Percentiles rank a stretch among this genome's conserved stretches.
These are phyloP conservation scores for Butorides virescens DNA, from an alignment of 2,113 vertebrate genomes.

Conservation along the genomic window DNA sequence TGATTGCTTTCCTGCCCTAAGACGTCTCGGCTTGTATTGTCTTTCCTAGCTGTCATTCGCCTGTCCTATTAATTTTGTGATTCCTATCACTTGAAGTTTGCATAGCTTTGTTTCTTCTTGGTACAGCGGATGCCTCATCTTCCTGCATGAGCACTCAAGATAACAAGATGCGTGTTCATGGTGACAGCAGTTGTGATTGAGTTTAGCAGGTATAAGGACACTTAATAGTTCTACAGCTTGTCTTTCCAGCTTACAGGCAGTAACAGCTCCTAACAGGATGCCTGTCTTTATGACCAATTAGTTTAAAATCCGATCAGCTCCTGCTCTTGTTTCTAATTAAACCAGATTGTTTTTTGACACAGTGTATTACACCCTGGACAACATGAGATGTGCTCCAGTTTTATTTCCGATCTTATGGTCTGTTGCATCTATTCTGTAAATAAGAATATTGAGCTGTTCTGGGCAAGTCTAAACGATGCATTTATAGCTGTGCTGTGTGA, in stretches of 20 bases:
- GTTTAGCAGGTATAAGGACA: constrained; percentile 34
- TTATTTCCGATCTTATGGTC: background rate
- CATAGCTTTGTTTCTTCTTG: constrained; percentile 5
- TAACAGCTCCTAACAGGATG: constrained; percentile 11
- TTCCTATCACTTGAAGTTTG: constrained; percentile 51
- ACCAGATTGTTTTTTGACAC: background rate
- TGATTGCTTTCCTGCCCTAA: constrained; percentile 44
- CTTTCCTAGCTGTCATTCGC: constrained; percentile 39
- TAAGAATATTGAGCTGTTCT: background rate
- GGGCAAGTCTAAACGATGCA: background rate
- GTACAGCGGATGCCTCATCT: constrained; percentile 12
- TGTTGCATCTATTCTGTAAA: background rate
- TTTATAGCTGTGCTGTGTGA: background rate
- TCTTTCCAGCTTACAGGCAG: background rate
- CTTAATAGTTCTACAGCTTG: constrained; percentile 14
- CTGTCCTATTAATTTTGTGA: constrained; percentile 55
- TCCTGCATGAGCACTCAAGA: constrained; percentile 3
- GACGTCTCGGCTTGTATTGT: background rate
- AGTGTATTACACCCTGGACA: background rate
- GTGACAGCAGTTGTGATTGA: constrained; percentile 17
- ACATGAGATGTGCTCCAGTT: background rate
- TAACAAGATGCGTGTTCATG: constrained; percentile 12
- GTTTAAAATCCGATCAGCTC: constrained; percentile 21
- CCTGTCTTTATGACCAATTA: constrained; percentile 39
- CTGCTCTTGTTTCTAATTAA: constrained; percentile 41